phyloP scores from a whole-genome alignment of 2,797 vertebrate genomes.

The Margarornis squamiger region DNA sequence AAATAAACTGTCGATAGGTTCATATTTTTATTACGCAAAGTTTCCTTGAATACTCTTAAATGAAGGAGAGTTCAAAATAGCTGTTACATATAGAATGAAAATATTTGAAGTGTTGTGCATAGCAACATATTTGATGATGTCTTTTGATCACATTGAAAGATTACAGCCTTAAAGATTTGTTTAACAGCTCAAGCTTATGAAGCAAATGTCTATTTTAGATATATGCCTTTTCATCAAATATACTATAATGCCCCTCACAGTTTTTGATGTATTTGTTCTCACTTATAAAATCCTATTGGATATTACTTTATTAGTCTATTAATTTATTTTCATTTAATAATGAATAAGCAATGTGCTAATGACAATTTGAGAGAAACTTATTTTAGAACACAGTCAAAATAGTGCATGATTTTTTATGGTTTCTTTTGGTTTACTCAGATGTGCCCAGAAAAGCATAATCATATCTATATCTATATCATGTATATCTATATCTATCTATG shows the following conservation, averaged over 20 bases:
- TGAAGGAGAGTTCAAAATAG: not conserved
- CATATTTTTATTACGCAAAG: not conserved
- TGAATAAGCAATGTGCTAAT: not conserved
- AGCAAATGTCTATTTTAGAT: not conserved
- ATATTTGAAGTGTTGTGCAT: not conserved
- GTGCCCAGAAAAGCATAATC: not conserved
- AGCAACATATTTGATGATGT: not conserved
- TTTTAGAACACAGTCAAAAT: not conserved
- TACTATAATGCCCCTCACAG: not conserved
- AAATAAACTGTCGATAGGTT: not conserved
- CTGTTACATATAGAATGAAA: not conserved
- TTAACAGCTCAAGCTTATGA: not conserved
- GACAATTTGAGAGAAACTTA: not conserved
- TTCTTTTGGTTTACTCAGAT: not conserved
- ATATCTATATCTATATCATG: not conserved
- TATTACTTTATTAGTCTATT: not conserved
- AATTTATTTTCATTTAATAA: not conserved
- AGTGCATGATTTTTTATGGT: not conserved
- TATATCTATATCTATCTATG: not conserved
- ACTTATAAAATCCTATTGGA: not conserved
- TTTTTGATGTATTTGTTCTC: not conserved
- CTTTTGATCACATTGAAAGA: not conserved
- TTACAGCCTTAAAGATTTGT: not conserved
- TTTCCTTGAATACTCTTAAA: not conserved
- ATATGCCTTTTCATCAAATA: not conserved